These are phyloP conservation scores for Ceyx margarethae DNA, from an alignment of 2,113 vertebrate genomes.

Conservation along the genomic window DNA sequence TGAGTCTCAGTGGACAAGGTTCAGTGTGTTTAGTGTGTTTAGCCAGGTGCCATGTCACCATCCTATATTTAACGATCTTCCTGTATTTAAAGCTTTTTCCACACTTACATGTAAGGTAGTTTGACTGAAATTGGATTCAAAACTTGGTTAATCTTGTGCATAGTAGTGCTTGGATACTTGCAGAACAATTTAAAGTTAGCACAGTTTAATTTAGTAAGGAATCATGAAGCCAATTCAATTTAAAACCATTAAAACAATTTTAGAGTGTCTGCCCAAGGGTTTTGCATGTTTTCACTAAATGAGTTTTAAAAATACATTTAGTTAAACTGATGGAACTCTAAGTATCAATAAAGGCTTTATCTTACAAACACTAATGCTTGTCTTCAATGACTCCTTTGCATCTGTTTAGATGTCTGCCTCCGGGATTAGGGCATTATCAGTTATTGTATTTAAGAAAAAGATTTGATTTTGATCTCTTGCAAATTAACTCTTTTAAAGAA, in stretches of 20 bases:
- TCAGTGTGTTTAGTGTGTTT: not conserved
- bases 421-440: constrained; percentile 22
- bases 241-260: constrained; percentile 69
- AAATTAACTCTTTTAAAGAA: not conserved
- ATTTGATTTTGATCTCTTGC: not conserved
- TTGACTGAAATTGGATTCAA: constrained; percentile 26
- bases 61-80: not conserved
- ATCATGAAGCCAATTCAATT: constrained; percentile 66
- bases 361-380: constrained; percentile 63
- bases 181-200: constrained; percentile 61
- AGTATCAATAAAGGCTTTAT: constrained; percentile 68
- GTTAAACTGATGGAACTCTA: constrained; percentile 70
- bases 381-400: constrained; percentile 38
- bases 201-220: constrained; percentile 59
- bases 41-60: not conserved
- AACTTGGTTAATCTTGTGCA: not conserved
- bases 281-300: constrained; percentile 68
- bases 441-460: not conserved
- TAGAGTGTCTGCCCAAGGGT: constrained; percentile 67
- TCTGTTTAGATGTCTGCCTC: constrained; percentile 58
- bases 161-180: constrained; percentile 14
- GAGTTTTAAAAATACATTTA: constrained; percentile 71
- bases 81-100: constrained; percentile 19
- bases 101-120: not conserved
- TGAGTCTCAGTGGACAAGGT: not conserved